Percentiles rank a stretch among this genome's conserved stretches.
Conservation (phyloP, 2,113 vertebrate genomes). For the Boulengeromyrus knoepffleri region DNA sequence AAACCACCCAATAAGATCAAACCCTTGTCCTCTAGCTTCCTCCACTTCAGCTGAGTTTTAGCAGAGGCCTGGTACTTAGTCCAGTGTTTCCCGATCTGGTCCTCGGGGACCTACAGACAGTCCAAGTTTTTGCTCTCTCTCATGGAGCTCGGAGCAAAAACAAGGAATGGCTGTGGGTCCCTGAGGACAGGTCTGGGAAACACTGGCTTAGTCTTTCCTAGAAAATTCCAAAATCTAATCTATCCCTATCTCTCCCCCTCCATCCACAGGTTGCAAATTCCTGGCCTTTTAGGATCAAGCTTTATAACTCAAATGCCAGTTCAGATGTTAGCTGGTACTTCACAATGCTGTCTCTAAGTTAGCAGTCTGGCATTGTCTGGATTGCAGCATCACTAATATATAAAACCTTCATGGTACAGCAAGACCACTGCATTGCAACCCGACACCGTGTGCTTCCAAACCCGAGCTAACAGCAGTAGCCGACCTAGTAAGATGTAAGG, state of each 20-base stretch:
- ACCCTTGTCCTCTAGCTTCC: constrained; percentile 26
- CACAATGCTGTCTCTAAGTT: background rate
- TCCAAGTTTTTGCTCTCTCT: background rate
- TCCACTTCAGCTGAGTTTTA: background rate
- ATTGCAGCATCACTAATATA: background rate
- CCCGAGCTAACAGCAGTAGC: background rate
- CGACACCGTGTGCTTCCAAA: background rate
- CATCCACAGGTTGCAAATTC: background rate
- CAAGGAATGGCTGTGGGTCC: background rate
- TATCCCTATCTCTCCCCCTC: background rate
- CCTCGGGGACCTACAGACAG: background rate
- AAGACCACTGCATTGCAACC: background rate
- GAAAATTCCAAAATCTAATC: background rate
- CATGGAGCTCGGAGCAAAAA: background rate
- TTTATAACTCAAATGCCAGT: background rate
- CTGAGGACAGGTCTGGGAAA: background rate
- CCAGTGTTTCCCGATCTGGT: background rate
- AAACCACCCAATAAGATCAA: constrained; percentile 52
- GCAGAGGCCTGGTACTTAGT: background rate
- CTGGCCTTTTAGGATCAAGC: background rate
- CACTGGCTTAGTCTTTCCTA: background rate
- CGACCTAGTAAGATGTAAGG: background rate
- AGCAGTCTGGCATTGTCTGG: background rate
- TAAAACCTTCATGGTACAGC: background rate
- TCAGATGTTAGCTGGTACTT: background rate